phyloP scores from a whole-genome alignment of 2,888 invertebrate genomes.

The Yponomeuta evonymella region DNA sequence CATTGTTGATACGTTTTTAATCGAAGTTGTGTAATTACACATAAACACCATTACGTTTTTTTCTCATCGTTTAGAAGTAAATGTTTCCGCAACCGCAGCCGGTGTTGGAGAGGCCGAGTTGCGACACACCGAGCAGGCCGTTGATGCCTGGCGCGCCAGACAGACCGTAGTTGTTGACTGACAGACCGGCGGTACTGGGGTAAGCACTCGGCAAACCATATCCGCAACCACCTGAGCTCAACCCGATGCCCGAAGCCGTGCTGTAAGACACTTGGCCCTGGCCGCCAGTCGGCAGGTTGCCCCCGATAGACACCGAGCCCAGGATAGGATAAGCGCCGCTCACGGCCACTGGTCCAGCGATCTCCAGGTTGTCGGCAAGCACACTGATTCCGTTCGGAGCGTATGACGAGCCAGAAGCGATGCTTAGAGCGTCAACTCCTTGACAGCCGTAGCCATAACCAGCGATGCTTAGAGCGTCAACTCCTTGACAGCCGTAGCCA shows the following conservation, averaged over 20 bases:
- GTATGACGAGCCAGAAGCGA: not conserved
- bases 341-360: not conserved
- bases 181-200: too few species aligned
- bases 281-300: not conserved
- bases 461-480: not conserved
- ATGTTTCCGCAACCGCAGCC: not conserved
- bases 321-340: too few species aligned
- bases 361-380: slow-evolving; percentile 5
- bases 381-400: not conserved
- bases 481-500: not conserved
- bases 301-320: not conserved
- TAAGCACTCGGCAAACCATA: not conserved
- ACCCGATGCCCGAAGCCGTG: not conserved
- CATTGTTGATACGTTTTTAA: too few species aligned
- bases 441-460: too few species aligned
- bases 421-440: not conserved
- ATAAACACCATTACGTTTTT: too few species aligned
- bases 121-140: too few species aligned
- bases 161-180: too few species aligned
- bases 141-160: too few species aligned
- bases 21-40: too few species aligned
- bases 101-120: too few species aligned
- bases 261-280: not conserved
- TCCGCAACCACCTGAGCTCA: not conserved
- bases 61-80: too few species aligned